Base-by-base conservation (phyloP, 2,888 invertebrate genomes). In the Papilio demoleus region DNA sequence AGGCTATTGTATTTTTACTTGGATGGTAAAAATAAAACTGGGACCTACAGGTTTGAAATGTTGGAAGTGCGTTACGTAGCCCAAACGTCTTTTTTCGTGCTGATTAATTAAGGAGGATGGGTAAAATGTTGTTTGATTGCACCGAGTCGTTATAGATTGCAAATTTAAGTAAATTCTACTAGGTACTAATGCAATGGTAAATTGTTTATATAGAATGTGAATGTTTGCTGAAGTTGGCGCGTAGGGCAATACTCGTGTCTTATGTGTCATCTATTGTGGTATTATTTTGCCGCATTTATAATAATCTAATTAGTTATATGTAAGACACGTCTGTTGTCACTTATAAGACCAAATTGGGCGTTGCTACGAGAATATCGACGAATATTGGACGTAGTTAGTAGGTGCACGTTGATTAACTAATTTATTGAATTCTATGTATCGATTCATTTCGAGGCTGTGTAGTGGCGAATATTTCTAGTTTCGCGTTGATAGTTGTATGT, bases 121-220 rank as follows among this genome's bases (percentile, higher is more conserved):
- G 22, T 47, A 64, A 64, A 22, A n/a, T n/a, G n/a, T n/a, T 50
- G 50, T 87, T 84, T 81, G 82, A 58, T 45, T 78, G 81, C 84
- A 88, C 88, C 75, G 68, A 71, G 81, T 76, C 83, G 79, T 81
- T 77, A 77, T 85, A 85, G 81, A 81, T 81, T 78, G 81, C 79
- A 77, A 79, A 72, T 72, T 78, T 81, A 85, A 81, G 80, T 74
- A 76, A 77, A 79, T 71, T 80, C 77, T 80, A 79, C 75, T 85
- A 86, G 78, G 77, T 84, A 80, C 77, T 77, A 77, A 74, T 80
- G 76, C 74, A 78, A 79, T 75, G 70, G 53, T 74, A 70, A 80
- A 76, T 86, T 85, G 83, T 88, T 86, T 85, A 84, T 83, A 82
- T 82, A 76, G 71, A 70, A 71, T 70, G 84, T 84, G 85, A 86